Base-by-base conservation (phyloP, 2,113 vertebrate genomes). In the Heterocephalus glaber region DNA sequence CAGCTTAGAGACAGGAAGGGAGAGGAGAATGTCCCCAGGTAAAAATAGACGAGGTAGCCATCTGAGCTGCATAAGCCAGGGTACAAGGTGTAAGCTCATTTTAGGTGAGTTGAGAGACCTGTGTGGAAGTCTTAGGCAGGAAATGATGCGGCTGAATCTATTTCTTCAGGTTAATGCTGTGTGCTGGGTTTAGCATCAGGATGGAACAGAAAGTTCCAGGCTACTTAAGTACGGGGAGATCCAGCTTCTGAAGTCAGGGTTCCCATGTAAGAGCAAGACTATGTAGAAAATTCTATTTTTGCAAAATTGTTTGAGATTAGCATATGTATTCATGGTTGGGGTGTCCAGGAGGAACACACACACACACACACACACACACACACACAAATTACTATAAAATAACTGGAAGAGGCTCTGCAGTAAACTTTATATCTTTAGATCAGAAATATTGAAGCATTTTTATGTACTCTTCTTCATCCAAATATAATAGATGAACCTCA, bases 161-260 rank as follows among this genome's bases (percentile, higher is more conserved):
- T 20, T 24, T 56, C 13, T 30, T 20, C 38, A 35, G 14, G 11
- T 54, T 0, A 0, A 6, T 14, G 0, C 13, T 4, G 14, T 30
- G 35, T 5, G 1, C 10, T 38, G 14, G 44, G 35, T 24, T 30
- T 3, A 35, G 0, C 2, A 26, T 52, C 26, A 8, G 44, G 41
- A 16, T 1, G 14, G 61, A 68, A 38, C 20, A 38, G 68, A 70
- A 38, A 70, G n/a, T n/a, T 70, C n/a, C n/a, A 70, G 68, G 19
- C 26, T 54, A 17, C 38, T 11, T 17, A 66, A 66, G 49, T 26
- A 33, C 22, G 28, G 0, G 47, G 7, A 14, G 14, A 28, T 30
- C 33, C 26, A 2, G 4, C 20, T 52, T 90, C 49, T 82, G 81
- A 47, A 76, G 33, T 0, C 4, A 13, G 24, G 10, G 7, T 38